These are phyloP conservation scores for Galerucella pusilla DNA, from an alignment of 2,888 invertebrate genomes.

Conservation along the genomic window DNA sequence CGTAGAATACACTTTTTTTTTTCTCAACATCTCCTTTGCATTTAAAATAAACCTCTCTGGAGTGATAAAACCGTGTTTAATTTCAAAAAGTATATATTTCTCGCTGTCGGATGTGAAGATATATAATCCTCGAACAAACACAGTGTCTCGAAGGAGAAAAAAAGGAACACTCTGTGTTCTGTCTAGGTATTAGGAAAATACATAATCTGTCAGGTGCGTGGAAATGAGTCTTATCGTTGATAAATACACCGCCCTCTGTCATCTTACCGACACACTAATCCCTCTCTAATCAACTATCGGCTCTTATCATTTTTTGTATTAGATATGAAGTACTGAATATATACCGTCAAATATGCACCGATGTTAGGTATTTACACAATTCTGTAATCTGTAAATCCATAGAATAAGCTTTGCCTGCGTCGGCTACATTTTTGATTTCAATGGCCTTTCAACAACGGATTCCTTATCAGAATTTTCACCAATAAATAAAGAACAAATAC, in stretches of 20 bases:
- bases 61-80: slow-evolving; percentile 32
- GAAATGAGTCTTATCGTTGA: slow-evolving; percentile 56
- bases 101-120: slow-evolving; percentile 53
- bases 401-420: slow-evolving; percentile 2
- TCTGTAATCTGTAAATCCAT: slow-evolving; percentile 19
- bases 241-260: slow-evolving; percentile 62
- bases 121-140: slow-evolving; percentile 54
- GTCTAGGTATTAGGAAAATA: slow-evolving; percentile 57
- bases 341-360: slow-evolving; percentile 35
- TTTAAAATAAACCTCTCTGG: slow-evolving; percentile 26
- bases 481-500: background rate
- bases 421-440: slow-evolving; percentile 12
- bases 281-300: slow-evolving; percentile 57
- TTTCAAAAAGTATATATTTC: slow-evolving; percentile 33
- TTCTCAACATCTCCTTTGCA: slow-evolving; percentile 27
- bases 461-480: background rate
- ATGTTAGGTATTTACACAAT: slow-evolving; percentile 38
- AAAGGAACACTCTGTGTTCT: slow-evolving; percentile 49
- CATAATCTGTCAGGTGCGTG: slow-evolving; percentile 62
- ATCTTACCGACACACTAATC: slow-evolving; percentile 62
- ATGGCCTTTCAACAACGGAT: background rate
- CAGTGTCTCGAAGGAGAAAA: slow-evolving; percentile 40
- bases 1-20: slow-evolving; percentile 13
- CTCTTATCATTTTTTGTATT: slow-evolving; percentile 49
- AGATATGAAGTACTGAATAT: slow-evolving; percentile 34